Base-by-base conservation (phyloP, 2,888 invertebrate species). In the Epistrophe grossulariae region DNA sequence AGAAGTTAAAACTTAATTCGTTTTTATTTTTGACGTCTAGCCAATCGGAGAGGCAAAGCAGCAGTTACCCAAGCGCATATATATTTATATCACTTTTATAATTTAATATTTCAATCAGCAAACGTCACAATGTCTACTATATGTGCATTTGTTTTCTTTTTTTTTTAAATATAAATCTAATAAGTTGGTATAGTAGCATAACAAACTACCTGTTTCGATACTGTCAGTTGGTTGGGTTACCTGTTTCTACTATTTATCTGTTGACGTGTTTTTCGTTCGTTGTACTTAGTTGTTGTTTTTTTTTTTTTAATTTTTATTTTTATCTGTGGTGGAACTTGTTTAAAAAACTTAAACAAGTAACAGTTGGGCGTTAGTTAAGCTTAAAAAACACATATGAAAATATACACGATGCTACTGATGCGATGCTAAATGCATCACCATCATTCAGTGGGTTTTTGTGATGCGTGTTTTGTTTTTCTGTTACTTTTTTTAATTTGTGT, bases 171-270 rank as follows among this genome's bases (percentile, higher is more conserved):
- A n/a, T 55, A 55, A 55, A 55, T 55, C 28, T 55, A 55, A 55
- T 55, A 55, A 52, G 13, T 28, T 52, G 55, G n/a, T 28, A 15
- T 28, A 55, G 3, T 8, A 55, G 24, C 9, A 55, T 28, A 55
- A 55, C n/a, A 28, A 55, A 43, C 62, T 62, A 62, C 62, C 43
- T 62, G 62, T 62, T 62, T 62, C 40, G 62, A 62, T 62, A 62
- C 43, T 43, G 40, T 62, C 24, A 43, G 40, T 24, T 38, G 19
- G 15, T 35, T 62, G 62, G 9, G 15, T 60, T 60, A 62, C 62
- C 62, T 43, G 59, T 59, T 59, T 59, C 35, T 59, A 38, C 35
- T 59, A 38, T 59, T 24, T 19, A 62, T 24, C 40, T 62, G 62
- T 62, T 43, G 62, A 24, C 43, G 62, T 62, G 62, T 40, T 62